Evolutionary conservation across 2,888 invertebrate species (phyloP), one percentile per base, ranked within the genome.

Genomic region (Meta bourneti): DNA sequence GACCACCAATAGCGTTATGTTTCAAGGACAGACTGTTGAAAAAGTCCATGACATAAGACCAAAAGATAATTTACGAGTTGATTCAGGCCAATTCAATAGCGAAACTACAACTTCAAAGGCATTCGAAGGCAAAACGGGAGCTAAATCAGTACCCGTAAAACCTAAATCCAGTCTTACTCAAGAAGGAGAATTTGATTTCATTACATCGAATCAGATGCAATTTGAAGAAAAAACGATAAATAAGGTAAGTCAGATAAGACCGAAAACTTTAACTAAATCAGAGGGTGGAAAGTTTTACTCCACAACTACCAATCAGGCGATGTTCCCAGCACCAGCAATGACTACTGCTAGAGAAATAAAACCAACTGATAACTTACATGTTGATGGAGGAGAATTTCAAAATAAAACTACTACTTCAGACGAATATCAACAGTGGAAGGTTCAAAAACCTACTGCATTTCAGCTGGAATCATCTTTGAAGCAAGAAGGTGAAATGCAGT

Each of bases 401-500:
- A 51, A n/a, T 0, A 75, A 80, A 0, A 93, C 91, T 6, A 93
- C 93, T 54, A 75, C 70, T 11, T 19, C 51, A 8, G 85, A 92
- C n/a, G 78, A 86, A 16, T 89, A 80, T 20, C 77, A 86, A 16
- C 77, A 81, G 34, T 86, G 90, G 86, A 72, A 81, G 48, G n/a
- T 86, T 16, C 81, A 86, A 71, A 89, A 80, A 20, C 85, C 85
- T 6, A 83, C 70, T 9, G 54, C 89, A 19, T 84, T 71, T 71
- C 84, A 81, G 16, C 70, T 87, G 7, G 52, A 16, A 6, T 83
- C 85, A 16, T 91, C 86, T 13, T 48, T 93, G 4, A 91, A 83
- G 19, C 90, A 93, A 11, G 93, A 93, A 89, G 93, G 93, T 13
- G 71, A 78, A 9, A 93, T 93, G 93, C 88, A 93, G 19, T 89